These are phyloP conservation scores for Lepidocyrtinus sp. DNA, from an alignment of 2,888 invertebrate species.

Conservation along the genomic window DNA sequence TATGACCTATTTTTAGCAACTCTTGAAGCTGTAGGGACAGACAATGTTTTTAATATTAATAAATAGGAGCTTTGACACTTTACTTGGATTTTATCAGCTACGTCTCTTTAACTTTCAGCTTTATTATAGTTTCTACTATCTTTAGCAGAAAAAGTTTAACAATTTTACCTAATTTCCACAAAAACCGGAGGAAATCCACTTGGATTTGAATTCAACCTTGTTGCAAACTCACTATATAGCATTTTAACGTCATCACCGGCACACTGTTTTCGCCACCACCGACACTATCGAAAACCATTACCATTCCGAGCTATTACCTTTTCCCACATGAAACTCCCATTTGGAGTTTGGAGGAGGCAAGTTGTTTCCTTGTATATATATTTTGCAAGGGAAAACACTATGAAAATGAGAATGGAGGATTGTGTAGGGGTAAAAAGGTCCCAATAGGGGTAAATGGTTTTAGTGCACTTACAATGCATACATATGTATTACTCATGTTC, in stretches of 20 bases:
- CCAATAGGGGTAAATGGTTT: conserved; percentile 9
- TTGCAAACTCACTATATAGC: conserved; percentile 28
- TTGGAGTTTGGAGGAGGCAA: too few species aligned
- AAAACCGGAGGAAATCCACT: conserved; percentile 24
- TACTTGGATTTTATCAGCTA: too few species aligned
- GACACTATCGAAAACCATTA: not conserved
- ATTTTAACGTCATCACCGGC: conserved; percentile 15
- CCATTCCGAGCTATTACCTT: not conserved
- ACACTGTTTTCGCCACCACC: not conserved
- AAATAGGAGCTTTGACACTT: too few species aligned
- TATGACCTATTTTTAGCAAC: too few species aligned
- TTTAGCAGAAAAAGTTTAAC: too few species aligned
- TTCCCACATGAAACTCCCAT: not conserved
- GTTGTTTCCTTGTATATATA: conserved; percentile 6
- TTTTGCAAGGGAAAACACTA: not conserved
- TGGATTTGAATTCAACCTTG: too few species aligned
- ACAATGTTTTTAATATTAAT: too few species aligned
- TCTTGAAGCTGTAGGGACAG: too few species aligned
- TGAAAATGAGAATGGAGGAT: not conserved
- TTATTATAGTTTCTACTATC: not conserved
- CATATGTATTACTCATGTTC: not conserved
- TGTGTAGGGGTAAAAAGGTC: conserved; percentile 5
- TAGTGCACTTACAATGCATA: not conserved
- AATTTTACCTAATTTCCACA: not conserved
- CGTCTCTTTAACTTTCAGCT: not conserved